Evolutionary conservation across 1,140 invertebrate species (phyloP).

Genomic region (Bombyx mandarina): DNA sequence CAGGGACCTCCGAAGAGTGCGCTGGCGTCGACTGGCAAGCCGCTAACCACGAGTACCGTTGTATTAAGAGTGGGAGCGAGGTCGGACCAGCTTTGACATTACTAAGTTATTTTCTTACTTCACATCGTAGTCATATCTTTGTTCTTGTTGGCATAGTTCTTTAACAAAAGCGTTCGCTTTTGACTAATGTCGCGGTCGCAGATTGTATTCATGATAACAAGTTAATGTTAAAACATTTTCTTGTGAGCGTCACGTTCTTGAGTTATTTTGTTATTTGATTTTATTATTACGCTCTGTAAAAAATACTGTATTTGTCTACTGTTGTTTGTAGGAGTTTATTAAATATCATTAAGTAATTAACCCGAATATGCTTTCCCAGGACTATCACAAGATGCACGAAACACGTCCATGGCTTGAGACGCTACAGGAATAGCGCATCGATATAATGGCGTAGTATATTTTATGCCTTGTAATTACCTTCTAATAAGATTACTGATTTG

Average conservation of each 20-base stretch:
- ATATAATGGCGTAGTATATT: too few relatives aligned
- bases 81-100: constrained; percentile 51
- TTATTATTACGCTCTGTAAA: too few relatives aligned
- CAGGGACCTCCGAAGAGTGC: constrained; percentile 47
- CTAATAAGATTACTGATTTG: too few relatives aligned
- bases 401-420: too few relatives aligned
- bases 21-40: constrained; percentile 37
- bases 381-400: too few relatives aligned
- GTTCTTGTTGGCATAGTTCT: constrained; percentile 22
- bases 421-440: too few relatives aligned
- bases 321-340: too few relatives aligned
- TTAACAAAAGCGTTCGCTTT: constrained; percentile 1
- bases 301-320: too few relatives aligned
- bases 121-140: constrained; percentile 46
- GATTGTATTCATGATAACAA: not conserved
- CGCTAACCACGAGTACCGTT: constrained; percentile 47
- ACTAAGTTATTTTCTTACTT: constrained; percentile 52
- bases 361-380: too few relatives aligned
- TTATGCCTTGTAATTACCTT: too few relatives aligned
- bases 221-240: too few relatives aligned
- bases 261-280: not conserved
- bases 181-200: constrained; percentile 2
- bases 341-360: too few relatives aligned
- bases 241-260: not conserved
- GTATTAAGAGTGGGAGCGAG: constrained; percentile 47